A percentile compares a stretch with the other conserved stretches of the same genome.
phyloP scores from a whole-genome alignment of 2,113 vertebrate species.

The Protomyctophum bolini region DNA sequence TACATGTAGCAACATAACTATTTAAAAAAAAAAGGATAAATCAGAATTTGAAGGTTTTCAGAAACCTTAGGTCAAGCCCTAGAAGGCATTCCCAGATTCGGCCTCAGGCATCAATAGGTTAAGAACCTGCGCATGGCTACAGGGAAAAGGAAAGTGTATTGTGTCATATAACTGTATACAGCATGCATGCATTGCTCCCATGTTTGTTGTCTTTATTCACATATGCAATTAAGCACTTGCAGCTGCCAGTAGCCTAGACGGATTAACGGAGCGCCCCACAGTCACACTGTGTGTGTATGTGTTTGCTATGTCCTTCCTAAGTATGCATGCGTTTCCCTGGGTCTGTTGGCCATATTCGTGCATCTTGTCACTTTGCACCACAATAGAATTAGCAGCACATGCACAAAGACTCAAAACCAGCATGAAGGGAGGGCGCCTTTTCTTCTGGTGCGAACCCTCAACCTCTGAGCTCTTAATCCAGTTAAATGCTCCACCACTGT shows the following conservation, averaged over 20 bases:
- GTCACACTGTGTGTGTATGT: background rate
- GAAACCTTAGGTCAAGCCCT: too few species aligned
- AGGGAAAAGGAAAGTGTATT: too few species aligned
- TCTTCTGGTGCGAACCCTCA: constrained; percentile 38
- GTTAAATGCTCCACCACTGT: constrained; percentile 47
- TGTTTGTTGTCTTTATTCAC: too few species aligned
- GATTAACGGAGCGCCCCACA: background rate
- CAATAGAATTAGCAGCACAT: constrained; percentile 29
- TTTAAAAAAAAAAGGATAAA: too few species aligned
- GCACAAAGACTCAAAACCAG: constrained; percentile 37
- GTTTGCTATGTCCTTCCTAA: background rate
- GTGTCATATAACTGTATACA: too few species aligned
- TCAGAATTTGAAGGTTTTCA: too few species aligned
- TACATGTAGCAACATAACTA: too few species aligned
- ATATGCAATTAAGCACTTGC: background rate
- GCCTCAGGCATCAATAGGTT: too few species aligned
- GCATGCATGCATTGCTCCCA: too few species aligned
- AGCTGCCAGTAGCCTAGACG: constrained; percentile 1
- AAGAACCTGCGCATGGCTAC: too few species aligned
- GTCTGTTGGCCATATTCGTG: constrained; percentile 20
- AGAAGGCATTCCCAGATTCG: too few species aligned
- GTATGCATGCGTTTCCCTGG: constrained; percentile 13
- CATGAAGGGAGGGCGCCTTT: constrained; percentile 32
- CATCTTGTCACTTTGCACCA: constrained; percentile 30
- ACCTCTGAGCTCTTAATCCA: constrained; percentile 65